Conservation (phyloP, 2,113 vertebrate genomes). For the Scartelaos histophorus region DNA sequence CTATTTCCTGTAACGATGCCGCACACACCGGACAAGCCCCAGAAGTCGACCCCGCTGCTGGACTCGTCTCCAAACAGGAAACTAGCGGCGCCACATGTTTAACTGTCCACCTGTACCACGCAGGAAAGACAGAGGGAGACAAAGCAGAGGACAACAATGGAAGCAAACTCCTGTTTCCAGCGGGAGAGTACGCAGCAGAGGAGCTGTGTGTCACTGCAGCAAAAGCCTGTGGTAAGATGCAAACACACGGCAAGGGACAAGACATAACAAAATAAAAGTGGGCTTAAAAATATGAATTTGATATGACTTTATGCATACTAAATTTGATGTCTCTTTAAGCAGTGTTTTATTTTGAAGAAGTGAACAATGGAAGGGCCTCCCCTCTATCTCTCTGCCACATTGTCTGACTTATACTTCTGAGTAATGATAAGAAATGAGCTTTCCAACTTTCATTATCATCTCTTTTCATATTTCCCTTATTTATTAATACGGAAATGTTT, state of each 20-base stretch:
- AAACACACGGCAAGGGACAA: not conserved
- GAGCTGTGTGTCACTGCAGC: conserved; percentile 88
- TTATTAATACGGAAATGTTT: not conserved
- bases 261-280: not conserved
- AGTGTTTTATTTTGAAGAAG: conserved; percentile 9
- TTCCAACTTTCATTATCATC: not conserved
- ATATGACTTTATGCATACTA: not conserved
- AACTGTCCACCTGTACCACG: conserved; percentile 84
- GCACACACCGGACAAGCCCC: conserved; percentile 28
- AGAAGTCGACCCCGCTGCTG: conserved; percentile 55
- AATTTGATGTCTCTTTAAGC: not conserved
- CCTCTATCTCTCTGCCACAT: conserved; percentile 32
- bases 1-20: conserved; percentile 46
- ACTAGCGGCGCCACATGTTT: conserved; percentile 65
- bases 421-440: conserved; percentile 19
- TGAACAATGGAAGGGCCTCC: not conserved
- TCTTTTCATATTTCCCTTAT: not conserved
- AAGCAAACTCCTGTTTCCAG: conserved; percentile 78
- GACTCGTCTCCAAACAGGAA: conserved; percentile 70
- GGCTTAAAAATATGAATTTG: not conserved
- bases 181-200: conserved; percentile 87
- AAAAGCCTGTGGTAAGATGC: conserved; percentile 87
- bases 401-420: conserved; percentile 6
- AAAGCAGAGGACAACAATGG: conserved; percentile 32
- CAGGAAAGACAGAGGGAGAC: conserved; percentile 43